Conservation (phyloP, 2,797 vertebrate species). For the Hephaestus fuliginosus region DNA sequence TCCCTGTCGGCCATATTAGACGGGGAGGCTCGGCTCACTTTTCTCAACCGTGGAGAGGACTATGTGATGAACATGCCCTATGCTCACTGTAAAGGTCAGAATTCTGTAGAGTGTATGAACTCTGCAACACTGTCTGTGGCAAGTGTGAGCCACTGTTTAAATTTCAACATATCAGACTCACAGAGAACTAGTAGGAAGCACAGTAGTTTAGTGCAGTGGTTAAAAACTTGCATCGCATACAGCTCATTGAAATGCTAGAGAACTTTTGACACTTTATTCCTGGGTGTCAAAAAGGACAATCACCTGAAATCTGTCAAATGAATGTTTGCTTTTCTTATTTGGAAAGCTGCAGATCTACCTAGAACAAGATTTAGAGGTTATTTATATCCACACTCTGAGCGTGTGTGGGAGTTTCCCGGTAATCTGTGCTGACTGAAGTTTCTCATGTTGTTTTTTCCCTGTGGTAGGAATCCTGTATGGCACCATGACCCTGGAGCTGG, state of each 20-base stretch:
- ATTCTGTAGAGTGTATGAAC: not conserved
- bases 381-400: not conserved
- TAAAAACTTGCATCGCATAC: not conserved
- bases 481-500: constrained; percentile 98
- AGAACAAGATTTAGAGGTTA: not conserved
- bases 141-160: not conserved
- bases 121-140: not conserved
- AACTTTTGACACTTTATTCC: too few species aligned
- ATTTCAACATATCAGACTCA: not conserved
- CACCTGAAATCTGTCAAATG: not conserved
- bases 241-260: not conserved
- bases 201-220: not conserved
- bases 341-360: not conserved
- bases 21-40: constrained; percentile 94
- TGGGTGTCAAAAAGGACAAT: not conserved
- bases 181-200: not conserved
- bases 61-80: constrained; percentile 99
- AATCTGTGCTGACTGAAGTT: not conserved
- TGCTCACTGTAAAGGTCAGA: constrained; percentile 98
- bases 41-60: constrained; percentile 97
- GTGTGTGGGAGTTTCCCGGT: not conserved
- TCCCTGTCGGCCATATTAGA: constrained; percentile 97
- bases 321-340: not conserved
- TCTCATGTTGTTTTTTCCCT: constrained; percentile 9
- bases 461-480: constrained; percentile 94